A percentile compares a stretch with the other conserved stretches of the same genome.
phyloP scores from a whole-genome alignment of 53 echinoderm and acorn worm species.

The Crossaster papposus region DNA sequence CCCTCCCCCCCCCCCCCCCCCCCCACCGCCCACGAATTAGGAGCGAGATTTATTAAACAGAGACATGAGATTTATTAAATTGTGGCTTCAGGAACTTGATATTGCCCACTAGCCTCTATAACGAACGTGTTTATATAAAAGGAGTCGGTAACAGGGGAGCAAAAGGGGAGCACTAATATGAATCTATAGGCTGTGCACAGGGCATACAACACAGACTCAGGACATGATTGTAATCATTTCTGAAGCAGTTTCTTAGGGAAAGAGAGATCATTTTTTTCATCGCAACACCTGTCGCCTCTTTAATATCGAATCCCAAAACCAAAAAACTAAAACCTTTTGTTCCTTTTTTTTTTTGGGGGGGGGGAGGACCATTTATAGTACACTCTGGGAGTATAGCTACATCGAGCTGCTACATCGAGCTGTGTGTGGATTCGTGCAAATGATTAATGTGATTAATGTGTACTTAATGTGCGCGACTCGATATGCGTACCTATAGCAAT shows the following conservation, averaged over 20 bases:
- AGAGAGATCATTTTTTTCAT: slow-evolving; percentile 12
- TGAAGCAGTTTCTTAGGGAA: not conserved
- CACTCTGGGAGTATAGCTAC: too few species aligned
- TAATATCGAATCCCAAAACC: not conserved
- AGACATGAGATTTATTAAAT: not conserved
- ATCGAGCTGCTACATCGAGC: too few species aligned
- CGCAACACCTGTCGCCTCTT: not conserved
- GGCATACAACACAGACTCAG: not conserved
- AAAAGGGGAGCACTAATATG: not conserved
- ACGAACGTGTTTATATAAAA: not conserved
- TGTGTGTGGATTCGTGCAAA: too few species aligned
- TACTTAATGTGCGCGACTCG: too few species aligned
- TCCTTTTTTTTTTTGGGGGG: not conserved
- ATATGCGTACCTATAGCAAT: too few species aligned
- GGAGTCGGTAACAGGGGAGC: not conserved
- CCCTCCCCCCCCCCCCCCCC: too few species aligned
- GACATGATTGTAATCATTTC: not conserved
- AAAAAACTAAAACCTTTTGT: not conserved
- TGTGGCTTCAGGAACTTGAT: not conserved
- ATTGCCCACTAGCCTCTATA: not conserved
- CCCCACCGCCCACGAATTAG: too few species aligned
- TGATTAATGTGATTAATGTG: too few species aligned
- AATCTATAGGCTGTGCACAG: too few species aligned
- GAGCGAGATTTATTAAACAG: too few species aligned
- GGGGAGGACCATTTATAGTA: not conserved